phyloP scores from a whole-genome alignment of 2,888 invertebrate genomes.

The Thereva unica region DNA sequence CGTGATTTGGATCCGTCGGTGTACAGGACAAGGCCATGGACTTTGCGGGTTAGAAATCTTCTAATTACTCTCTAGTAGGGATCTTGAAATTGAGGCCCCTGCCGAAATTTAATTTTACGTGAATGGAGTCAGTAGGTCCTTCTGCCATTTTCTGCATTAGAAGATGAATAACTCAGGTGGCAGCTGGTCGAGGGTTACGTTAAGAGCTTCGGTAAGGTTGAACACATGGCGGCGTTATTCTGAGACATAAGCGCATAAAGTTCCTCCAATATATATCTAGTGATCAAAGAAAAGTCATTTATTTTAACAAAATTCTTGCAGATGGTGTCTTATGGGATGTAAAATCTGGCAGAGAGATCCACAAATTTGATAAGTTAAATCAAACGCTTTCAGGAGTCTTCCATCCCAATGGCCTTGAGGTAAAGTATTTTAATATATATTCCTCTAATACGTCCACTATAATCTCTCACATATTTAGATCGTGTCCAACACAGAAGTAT shows the following conservation, averaged over 20 bases:
- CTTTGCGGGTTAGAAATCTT: no score
- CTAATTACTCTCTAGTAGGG: no score
- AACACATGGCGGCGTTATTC: no score
- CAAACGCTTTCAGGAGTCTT: slow-evolving; percentile 93
- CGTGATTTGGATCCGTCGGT: no score
- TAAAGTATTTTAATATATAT: slow-evolving; percentile 50
- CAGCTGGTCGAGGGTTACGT: no score
- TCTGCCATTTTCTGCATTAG: no score
- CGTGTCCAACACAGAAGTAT: slow-evolving; percentile 97
- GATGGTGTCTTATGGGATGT: slow-evolving; percentile 97
- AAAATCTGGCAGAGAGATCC: slow-evolving; percentile 82
- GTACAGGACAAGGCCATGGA: no score
- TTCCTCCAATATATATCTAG: neutral
- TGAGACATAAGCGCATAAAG: neutral
- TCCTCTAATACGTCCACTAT: neutral
- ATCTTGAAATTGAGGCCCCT: no score
- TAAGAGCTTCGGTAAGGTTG: no score
- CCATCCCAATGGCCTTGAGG: slow-evolving; percentile 93
- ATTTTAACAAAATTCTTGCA: slow-evolving; percentile 46
- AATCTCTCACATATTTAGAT: slow-evolving; percentile 61
- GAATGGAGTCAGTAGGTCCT: no score
- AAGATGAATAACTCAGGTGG: no score
- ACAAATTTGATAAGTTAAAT: slow-evolving; percentile 97
- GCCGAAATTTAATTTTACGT: no score
- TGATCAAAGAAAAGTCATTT: neutral